These are phyloP conservation scores for Parthenolecanium corni DNA, from an alignment of 2,888 invertebrate genomes.

Conservation along the genomic window DNA sequence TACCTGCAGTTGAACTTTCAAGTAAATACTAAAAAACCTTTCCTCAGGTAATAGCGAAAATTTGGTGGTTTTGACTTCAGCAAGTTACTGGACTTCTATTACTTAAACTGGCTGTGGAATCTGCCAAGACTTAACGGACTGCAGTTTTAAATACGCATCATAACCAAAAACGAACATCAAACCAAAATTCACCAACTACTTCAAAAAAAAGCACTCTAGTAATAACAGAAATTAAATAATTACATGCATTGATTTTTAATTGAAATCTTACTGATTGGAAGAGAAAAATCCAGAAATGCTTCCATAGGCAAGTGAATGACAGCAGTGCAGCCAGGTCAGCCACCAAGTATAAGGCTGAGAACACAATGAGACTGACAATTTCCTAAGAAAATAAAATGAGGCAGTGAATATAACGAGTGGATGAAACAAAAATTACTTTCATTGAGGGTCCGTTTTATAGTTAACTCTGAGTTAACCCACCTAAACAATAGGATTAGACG, in stretches of 20 bases:
- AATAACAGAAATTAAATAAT: background rate
- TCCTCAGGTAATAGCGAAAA: slow-evolving; percentile 36
- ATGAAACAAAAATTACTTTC: background rate
- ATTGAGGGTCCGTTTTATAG: too few relatives aligned
- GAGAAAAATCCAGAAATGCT: background rate
- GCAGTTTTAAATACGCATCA: slow-evolving; percentile 69
- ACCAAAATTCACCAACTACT: slow-evolving; percentile 18
- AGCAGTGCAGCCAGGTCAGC: background rate
- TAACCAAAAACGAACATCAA: slow-evolving; percentile 60
- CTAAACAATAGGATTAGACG: too few relatives aligned
- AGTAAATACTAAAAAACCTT: background rate
- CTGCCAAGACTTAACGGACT: slow-evolving; percentile 52
- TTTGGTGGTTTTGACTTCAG: slow-evolving; percentile 35
- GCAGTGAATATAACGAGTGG: slow-evolving; percentile 33
- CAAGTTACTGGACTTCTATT: slow-evolving; percentile 24
- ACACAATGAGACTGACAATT: slow-evolving; percentile 22
- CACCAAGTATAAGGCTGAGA: slow-evolving; percentile 18
- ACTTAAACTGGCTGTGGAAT: slow-evolving; percentile 58
- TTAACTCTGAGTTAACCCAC: too few relatives aligned
- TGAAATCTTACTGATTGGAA: slow-evolving; percentile 5
- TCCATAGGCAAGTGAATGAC: background rate
- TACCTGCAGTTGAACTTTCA: background rate
- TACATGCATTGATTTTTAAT: background rate
- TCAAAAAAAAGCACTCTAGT: background rate
- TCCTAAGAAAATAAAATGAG: slow-evolving; percentile 20